Conservation (phyloP, 2,797 vertebrate genomes). For the Cyprinella venusta region DNA sequence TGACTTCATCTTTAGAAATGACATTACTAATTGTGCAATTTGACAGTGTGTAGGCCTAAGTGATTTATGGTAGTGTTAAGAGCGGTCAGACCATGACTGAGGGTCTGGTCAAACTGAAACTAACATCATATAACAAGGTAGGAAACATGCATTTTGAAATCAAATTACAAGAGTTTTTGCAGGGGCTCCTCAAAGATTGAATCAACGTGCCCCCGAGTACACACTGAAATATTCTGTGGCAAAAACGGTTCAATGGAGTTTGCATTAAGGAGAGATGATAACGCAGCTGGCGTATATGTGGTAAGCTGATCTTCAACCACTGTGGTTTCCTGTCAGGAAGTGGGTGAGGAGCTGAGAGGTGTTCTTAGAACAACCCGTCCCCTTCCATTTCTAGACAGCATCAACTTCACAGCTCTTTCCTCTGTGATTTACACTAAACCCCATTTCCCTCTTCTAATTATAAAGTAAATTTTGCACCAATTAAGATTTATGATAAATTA, state of each 20-base stretch:
- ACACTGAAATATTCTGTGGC: constrained; percentile 54
- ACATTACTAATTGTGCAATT: background rate
- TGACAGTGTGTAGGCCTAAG: background rate
- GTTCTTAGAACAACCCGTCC: constrained; percentile 2
- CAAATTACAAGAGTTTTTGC: constrained; percentile 46
- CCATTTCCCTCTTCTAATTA: background rate
- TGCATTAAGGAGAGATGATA: constrained; percentile 46
- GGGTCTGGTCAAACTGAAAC: background rate
- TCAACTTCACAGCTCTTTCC: background rate
- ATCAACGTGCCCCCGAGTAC: constrained; percentile 50
- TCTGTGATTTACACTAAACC: constrained; percentile 40
- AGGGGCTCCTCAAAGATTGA: background rate
- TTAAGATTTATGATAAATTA: no score
- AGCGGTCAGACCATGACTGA: background rate
- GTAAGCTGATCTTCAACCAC: constrained; percentile 47
- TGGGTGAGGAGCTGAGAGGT: constrained; percentile 17
- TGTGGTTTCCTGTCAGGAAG: constrained; percentile 57
- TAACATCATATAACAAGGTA: background rate
- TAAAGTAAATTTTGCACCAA: background rate
- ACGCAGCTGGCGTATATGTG: constrained; percentile 42
- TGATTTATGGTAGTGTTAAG: background rate
- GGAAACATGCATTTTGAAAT: background rate
- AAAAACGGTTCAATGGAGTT: constrained; percentile 60
- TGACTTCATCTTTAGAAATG: no score
- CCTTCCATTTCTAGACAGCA: constrained; percentile 17